A percentile compares a stretch with the other conserved stretches of the same genome.
phyloP scores from a whole-genome alignment of 2,113 vertebrate species.

The Sturnira hondurensis region DNA sequence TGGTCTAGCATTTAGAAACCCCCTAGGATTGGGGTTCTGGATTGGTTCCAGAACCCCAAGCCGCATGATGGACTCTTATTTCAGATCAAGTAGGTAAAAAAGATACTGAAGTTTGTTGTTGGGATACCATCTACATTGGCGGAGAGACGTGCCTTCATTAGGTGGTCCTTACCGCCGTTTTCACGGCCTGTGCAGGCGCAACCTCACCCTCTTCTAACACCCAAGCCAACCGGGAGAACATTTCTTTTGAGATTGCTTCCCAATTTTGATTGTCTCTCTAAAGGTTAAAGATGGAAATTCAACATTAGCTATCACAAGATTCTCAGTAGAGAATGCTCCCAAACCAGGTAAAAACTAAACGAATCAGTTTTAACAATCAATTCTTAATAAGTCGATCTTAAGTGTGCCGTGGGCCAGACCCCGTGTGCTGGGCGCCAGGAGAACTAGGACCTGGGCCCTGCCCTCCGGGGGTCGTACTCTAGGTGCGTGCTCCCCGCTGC shows the following conservation, averaged over 20 bases:
- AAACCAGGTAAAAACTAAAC: neutral
- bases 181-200: neutral
- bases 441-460: neutral
- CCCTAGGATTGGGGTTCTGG: neutral
- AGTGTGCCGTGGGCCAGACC: neutral
- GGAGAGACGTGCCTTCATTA: neutral
- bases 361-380: neutral
- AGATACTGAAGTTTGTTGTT: neutral
- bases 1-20: neutral
- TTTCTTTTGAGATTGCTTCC: neutral
- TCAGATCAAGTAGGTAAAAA: neutral
- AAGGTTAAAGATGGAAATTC: neutral
- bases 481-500: neutral
- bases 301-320: neutral
- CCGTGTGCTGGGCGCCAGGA: neutral
- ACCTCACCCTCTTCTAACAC: neutral
- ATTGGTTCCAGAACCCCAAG: neutral
- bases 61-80: neutral
- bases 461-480: fast-evolving
- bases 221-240: neutral
- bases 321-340: neutral
- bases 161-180: neutral
- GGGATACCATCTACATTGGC: neutral
- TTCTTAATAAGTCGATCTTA: neutral
- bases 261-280: neutral